phyloP scores from a whole-genome alignment of 1,140 invertebrate genomes.

The Caenorhabditis latens region DNA sequence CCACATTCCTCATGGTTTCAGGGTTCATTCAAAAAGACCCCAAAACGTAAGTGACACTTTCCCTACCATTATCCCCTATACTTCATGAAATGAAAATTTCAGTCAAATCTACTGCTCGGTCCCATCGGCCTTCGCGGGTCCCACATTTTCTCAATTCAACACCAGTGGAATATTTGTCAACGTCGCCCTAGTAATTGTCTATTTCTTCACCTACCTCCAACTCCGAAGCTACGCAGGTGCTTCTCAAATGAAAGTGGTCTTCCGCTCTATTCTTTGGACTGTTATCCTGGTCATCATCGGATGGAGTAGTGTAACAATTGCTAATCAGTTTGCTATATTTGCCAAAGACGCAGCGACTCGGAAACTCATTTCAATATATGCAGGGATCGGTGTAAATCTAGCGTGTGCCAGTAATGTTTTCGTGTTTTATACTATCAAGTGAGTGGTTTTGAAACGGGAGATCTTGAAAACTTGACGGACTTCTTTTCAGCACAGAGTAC shows the following conservation, averaged over 20 bases:
- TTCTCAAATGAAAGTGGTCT: conserved; percentile 31
- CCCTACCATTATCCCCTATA: no score
- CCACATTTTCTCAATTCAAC: conserved; percentile 21
- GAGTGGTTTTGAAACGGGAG: neutral
- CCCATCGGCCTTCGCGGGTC: neutral
- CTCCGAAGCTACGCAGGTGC: conserved; percentile 19
- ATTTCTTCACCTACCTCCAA: conserved; percentile 22
- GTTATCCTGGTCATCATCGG: conserved; percentile 30
- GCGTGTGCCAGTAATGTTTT: conserved; percentile 15
- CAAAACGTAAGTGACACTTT: neutral
- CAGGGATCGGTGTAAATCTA: conserved; percentile 25
- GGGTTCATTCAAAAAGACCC: conserved; percentile 31
- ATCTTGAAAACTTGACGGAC: neutral
- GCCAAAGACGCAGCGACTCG: conserved; percentile 11
- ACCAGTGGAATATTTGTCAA: conserved; percentile 33
- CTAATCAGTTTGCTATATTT: conserved; percentile 42
- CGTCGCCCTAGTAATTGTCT: conserved; percentile 1
- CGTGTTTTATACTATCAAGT: conserved; percentile 30
- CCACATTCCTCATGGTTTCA: conserved; percentile 7
- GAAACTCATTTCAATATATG: conserved; percentile 35
- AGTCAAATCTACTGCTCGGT: conserved; percentile 32
- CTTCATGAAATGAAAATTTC: no score
- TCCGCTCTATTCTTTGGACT: conserved; percentile 38
- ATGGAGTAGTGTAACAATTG: conserved; percentile 39
- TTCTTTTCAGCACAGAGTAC: conserved; percentile 10